Conservation (phyloP, 2,113 vertebrate species). For the Perca flavescens region DNA sequence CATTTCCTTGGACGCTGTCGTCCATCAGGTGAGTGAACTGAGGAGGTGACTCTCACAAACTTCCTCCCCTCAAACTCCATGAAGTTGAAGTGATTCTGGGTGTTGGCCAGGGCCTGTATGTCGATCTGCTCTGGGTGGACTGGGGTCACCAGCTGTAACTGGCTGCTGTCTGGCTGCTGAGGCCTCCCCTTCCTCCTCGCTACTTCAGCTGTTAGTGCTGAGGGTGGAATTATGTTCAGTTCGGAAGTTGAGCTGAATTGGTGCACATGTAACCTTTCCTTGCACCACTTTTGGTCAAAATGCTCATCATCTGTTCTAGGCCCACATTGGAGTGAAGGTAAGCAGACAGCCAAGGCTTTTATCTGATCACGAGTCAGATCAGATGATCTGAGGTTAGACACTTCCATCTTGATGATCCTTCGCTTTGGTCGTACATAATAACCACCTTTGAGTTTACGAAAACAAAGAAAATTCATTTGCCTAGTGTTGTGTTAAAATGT, state of each 20-base stretch:
- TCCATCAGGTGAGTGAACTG: not conserved
- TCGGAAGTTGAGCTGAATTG: not conserved
- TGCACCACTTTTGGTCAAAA: constrained; percentile 19
- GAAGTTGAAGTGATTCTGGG: not conserved
- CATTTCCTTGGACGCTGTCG: not conserved
- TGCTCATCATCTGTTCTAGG: not conserved
- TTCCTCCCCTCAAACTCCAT: not conserved
- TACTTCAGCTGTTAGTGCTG: not conserved
- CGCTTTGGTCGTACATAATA: not conserved
- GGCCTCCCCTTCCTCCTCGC: not conserved
- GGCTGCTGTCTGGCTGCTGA: not conserved
- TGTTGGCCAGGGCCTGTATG: not conserved
- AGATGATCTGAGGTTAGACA: not conserved
- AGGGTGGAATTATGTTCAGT: not conserved
- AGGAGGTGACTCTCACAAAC: constrained; percentile 5
- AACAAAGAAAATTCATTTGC: not conserved
- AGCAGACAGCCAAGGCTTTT: not conserved
- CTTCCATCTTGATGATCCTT: constrained; percentile 3
- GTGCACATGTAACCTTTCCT: not conserved
- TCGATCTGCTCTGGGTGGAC: not conserved
- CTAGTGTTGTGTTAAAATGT: not conserved
- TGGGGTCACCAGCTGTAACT: not conserved
- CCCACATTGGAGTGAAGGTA: constrained; percentile 17
- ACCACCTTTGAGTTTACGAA: not conserved
- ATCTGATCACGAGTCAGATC: not conserved